Conservation (phyloP, 1,140 invertebrate species). For the Colletes latitarsis region DNA sequence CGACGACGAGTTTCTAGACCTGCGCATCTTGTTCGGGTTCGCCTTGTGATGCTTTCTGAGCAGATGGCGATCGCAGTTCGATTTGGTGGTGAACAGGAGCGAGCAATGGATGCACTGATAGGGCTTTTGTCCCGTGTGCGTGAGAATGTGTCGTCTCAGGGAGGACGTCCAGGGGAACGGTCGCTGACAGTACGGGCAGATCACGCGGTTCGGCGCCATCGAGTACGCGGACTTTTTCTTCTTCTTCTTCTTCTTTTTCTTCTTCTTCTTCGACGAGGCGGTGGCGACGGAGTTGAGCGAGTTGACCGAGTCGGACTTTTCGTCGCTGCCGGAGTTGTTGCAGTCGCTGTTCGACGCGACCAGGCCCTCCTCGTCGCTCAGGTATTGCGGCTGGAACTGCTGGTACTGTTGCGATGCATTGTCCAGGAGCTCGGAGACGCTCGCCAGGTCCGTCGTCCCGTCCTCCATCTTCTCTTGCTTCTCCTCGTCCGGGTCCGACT, state of each 20-base stretch:
- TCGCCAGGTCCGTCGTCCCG: conserved; percentile 85
- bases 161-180: conserved; percentile 98
- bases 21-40: conserved; percentile 78
- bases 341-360: conserved; percentile 89
- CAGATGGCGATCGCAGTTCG: conserved; percentile 97
- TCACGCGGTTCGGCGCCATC: conserved; percentile 94
- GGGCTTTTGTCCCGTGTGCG: conserved; percentile 97
- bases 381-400: conserved; percentile 83
- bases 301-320: conserved; percentile 83
- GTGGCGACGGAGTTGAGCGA: conserved; percentile 68
- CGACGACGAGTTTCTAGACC: conserved; percentile 73
- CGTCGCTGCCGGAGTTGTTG: conserved; percentile 91
- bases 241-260: conserved; percentile 74
- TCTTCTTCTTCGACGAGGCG: conserved; percentile 65
- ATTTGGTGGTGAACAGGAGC: conserved; percentile 97
- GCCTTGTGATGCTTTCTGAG: conserved; percentile 90
- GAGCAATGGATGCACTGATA: conserved; percentile 96
- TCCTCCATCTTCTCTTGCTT: conserved; percentile 69
- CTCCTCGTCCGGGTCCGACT: conserved; percentile 39
- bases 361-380: conserved; percentile 88
- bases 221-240: conserved; percentile 98
- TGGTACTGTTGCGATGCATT: conserved; percentile 89
- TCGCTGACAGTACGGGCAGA: conserved; percentile 94
- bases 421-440: conserved; percentile 89
- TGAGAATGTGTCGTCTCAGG: conserved; percentile 93